These are phyloP conservation scores for Moxostoma hubbsi DNA, from an alignment of 2,797 vertebrate genomes.

Conservation along the genomic window DNA sequence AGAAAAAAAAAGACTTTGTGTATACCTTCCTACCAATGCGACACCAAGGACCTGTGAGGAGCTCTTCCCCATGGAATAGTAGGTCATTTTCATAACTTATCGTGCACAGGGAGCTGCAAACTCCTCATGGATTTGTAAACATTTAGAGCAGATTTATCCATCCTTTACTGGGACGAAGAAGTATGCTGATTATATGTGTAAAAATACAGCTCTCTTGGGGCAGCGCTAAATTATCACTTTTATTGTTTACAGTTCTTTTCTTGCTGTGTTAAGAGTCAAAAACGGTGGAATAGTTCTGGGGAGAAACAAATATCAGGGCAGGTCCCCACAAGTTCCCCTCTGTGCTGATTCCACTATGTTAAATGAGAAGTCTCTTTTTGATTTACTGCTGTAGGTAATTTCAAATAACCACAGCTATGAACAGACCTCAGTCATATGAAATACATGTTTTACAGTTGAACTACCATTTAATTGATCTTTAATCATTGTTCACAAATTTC, in stretches of 20 bases:
- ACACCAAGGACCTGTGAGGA: background rate
- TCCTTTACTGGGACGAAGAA: no score
- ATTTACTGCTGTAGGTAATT: slow-evolving; percentile 22
- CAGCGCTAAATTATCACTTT: background rate
- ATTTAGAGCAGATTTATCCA: slow-evolving; percentile 5
- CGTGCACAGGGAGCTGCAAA: background rate
- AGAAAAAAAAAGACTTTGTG: background rate
- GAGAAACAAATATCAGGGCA: slow-evolving; percentile 54
- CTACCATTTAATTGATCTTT: background rate
- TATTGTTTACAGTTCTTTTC: slow-evolving; percentile 57
- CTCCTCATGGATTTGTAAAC: slow-evolving; percentile 3
- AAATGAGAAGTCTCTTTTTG: slow-evolving; percentile 58
- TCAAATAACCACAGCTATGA: slow-evolving; percentile 14
- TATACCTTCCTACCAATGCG: background rate
- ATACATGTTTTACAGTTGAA: background rate
- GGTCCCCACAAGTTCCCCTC: slow-evolving; percentile 71
- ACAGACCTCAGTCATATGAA: background rate
- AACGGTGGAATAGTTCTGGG: background rate
- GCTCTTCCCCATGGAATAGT: background rate
- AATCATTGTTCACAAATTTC: background rate
- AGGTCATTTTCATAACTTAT: background rate
- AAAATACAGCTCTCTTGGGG: slow-evolving; percentile 5
- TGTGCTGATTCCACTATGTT: slow-evolving; percentile 61
- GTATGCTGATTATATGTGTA: slow-evolving; percentile 20
- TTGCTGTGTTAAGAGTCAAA: slow-evolving; percentile 28